Percentiles rank a stretch among this genome's conserved stretches.
Evolutionary conservation across 2,888 invertebrate species (phyloP).

Genomic region (Protodeltote pygarga): DNA sequence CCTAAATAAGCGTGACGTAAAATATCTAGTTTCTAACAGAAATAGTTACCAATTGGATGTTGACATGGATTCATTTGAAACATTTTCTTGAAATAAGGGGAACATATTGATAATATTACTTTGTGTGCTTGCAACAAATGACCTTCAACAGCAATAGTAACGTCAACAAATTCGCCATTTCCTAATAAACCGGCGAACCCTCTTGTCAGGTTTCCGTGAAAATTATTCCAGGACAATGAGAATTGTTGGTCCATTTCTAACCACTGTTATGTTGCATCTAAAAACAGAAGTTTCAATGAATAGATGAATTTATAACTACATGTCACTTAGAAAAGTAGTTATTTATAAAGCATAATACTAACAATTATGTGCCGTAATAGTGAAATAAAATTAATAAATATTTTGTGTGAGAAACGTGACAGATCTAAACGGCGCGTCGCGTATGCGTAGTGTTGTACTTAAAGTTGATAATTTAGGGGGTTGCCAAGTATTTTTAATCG

Average conservation of each 20-base stretch:
- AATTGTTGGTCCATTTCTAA: constrained; percentile 89
- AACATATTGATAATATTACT: constrained; percentile 90
- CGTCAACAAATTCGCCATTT: constrained; percentile 88
- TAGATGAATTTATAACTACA: constrained; percentile 5
- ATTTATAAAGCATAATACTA: constrained; percentile 36
- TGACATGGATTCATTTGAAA: constrained; percentile 89
- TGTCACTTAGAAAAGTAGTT: neutral
- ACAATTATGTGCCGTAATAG: constrained; percentile 47
- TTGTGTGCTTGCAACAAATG: constrained; percentile 90
- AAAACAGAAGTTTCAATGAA: constrained; percentile 31
- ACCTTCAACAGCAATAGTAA: constrained; percentile 88
- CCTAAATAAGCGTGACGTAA: constrained; percentile 6
- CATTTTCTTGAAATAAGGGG: constrained; percentile 90
- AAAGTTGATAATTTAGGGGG: neutral
- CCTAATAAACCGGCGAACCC: constrained; percentile 88
- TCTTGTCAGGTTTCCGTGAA: constrained; percentile 89
- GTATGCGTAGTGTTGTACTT: constrained; percentile 44
- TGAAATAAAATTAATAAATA: constrained; percentile 54
- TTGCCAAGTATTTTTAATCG: no score
- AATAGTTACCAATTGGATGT: constrained; percentile 87
- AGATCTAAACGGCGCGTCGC: constrained; percentile 61
- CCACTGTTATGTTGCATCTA: constrained; percentile 67
- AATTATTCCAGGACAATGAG: constrained; percentile 91
- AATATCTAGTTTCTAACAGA: constrained; percentile 15
- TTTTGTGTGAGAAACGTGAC: constrained; percentile 59